phyloP scores from a whole-genome alignment of 2,888 invertebrate genomes.

The Eupithecia exiguata region DNA sequence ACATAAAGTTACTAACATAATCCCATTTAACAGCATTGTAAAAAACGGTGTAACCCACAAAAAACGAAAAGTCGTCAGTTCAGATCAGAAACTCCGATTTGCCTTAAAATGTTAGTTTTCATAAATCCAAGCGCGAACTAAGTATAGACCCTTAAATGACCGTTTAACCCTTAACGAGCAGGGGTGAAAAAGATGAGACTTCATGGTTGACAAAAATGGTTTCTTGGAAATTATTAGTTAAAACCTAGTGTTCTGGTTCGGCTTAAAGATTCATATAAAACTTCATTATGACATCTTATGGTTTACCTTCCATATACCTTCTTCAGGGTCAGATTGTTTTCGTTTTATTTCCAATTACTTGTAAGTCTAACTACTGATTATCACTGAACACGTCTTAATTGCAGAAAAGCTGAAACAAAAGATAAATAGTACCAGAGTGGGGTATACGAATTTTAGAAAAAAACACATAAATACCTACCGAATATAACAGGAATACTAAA shows the following conservation, averaged over 20 bases:
- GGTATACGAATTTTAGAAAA: neutral
- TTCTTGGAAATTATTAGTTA: neutral
- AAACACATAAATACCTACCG: neutral
- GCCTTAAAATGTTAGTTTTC: slow-evolving; percentile 64
- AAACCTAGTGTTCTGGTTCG: neutral
- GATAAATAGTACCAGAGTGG: neutral
- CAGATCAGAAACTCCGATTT: slow-evolving; percentile 49
- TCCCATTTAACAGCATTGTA: no score
- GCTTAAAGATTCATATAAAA: neutral
- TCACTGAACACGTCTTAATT: neutral
- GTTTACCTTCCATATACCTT: neutral
- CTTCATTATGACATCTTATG: neutral
- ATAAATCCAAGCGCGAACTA: slow-evolving; percentile 80
- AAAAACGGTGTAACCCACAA: slow-evolving; percentile 4
- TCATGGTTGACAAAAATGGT: slow-evolving; percentile 7
- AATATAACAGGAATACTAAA: neutral
- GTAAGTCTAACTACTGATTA: neutral
- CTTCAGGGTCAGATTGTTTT: neutral
- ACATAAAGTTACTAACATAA: no score
- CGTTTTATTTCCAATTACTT: no score
- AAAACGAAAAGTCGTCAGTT: slow-evolving; percentile 35
- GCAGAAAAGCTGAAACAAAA: neutral
- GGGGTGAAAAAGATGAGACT: neutral
- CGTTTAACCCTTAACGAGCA: slow-evolving; percentile 58
- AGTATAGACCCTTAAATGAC: slow-evolving; percentile 67